Percentiles rank a stretch among this genome's conserved stretches.
These are phyloP conservation scores for Tetropium fuscum DNA, from an alignment of 2,888 invertebrate species.

Conservation along the genomic window DNA sequence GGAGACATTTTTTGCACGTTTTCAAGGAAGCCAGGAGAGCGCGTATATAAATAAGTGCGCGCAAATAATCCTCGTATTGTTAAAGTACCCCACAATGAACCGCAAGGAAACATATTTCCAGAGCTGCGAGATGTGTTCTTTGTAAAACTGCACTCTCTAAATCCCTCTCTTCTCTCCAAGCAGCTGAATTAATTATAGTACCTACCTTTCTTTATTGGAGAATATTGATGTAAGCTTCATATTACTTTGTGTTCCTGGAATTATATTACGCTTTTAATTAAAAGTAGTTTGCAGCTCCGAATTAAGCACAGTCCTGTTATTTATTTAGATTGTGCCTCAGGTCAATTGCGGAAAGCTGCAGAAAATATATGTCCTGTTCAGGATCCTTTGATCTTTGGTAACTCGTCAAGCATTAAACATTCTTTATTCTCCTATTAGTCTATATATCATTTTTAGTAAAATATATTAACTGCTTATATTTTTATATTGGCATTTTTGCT, in stretches of 20 bases:
- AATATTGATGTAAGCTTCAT: neutral
- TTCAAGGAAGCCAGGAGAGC: too few species aligned
- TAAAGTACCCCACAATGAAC: neutral
- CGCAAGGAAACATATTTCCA: neutral
- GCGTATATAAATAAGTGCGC: neutral
- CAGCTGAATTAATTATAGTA: constrained; percentile 4
- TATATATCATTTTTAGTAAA: too few species aligned
- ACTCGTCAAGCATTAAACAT: too few species aligned
- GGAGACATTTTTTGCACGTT: too few species aligned
- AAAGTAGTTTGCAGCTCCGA: neutral
- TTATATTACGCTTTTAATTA: too few species aligned
- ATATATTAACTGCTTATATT: too few species aligned
- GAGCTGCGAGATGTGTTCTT: neutral
- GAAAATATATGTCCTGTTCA: too few species aligned
- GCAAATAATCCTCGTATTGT: neutral
- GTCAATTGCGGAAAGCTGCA: too few species aligned
- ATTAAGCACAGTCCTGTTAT: neutral
- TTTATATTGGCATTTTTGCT: too few species aligned
- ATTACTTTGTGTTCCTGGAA: neutral
- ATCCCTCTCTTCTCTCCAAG: neutral
- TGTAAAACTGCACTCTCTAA: neutral
- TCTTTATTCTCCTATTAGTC: too few species aligned
- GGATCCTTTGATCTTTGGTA: too few species aligned
- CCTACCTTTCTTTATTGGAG: constrained; percentile 2
- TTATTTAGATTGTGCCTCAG: too few species aligned